Base-by-base conservation (phyloP, 2,888 invertebrate species). In the Epinotia bilunana region DNA sequence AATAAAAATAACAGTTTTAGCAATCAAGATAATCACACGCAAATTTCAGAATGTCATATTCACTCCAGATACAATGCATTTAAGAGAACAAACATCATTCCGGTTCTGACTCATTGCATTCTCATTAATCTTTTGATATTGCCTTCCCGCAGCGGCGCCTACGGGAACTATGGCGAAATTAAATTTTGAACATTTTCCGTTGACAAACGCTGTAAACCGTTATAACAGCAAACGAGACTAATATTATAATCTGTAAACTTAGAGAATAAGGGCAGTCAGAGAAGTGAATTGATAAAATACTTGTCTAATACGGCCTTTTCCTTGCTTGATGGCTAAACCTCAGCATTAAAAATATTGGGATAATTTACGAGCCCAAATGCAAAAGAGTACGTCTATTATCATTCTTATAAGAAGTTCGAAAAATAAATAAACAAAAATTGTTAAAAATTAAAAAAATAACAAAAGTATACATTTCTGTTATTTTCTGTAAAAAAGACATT, bases 111-210 rank as follows among this genome's bases (percentile, higher is more conserved):
- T 63, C 67, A 71, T 77, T 71, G 60, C 73, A 73, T 53, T 68
- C 77, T 74, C 77, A 74, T 79, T 78, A 78, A 77, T 79, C 77
- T 78, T 76, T 61, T 63, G 61, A 77, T 77, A 79, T 78, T 79
- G 77, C 77, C 58, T 68, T 68, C 60, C 61, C 53, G 12, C 61
- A 28, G 23, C 58, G 55, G 64, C 16, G 58, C 73, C 64, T 67
- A 65, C 28, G 57, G 55, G 53, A 73, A 73, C 73, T 74, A 70
- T 77, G 77, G 57, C 70, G 67, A 78, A 77, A 78, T 78, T 78
- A 79, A 77, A 76, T 75, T 79, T 77, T 78, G 76, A 78, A 70
- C 61, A 74, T 69, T 74, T 63, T 71, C 53, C 53, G 74, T 73
- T 74, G 75, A 75, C 43, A 73, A 20, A 63, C 49, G 55, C 64